Conservation (phyloP, 2,888 invertebrate species). For the Dicranocentrus wangi region DNA sequence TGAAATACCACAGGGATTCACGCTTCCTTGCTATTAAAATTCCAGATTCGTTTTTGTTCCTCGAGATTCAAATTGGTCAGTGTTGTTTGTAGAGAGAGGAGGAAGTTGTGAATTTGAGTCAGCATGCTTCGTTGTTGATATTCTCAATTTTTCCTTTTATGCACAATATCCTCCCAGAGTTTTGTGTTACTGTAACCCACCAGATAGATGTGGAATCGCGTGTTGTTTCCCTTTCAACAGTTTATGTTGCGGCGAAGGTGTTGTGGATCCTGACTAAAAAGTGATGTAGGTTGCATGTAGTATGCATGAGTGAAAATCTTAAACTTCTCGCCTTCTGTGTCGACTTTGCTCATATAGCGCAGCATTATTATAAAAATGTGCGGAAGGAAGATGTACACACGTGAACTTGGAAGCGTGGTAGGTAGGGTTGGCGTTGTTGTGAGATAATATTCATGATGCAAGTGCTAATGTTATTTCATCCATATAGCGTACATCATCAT, state of each 20-base stretch:
- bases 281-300: neutral
- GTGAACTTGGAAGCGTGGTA: constrained; percentile 25
- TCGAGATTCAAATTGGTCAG: constrained; percentile 56
- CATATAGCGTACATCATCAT: no score
- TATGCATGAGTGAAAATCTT: constrained; percentile 41
- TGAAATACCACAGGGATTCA: constrained; percentile 63
- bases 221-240: neutral
- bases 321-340: neutral
- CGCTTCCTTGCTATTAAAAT: constrained; percentile 62
- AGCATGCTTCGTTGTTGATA: neutral
- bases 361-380: constrained; percentile 28
- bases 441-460: constrained; percentile 37
- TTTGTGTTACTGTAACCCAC: constrained; percentile 22
- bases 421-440: constrained; percentile 15
- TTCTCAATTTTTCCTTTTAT: neutral
- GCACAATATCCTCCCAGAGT: no score
- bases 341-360: constrained; percentile 11
- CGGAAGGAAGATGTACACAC: constrained; percentile 6
- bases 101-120: constrained; percentile 16
- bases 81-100: constrained; percentile 23
- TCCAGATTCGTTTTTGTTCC: constrained; percentile 61
- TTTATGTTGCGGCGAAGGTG: constrained; percentile 14
- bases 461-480: constrained; percentile 56
- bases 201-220: neutral
- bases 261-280: constrained; percentile 22